Evolutionary conservation across 2,888 invertebrate species (phyloP).

Genomic region (Diabrotica balteata): DNA sequence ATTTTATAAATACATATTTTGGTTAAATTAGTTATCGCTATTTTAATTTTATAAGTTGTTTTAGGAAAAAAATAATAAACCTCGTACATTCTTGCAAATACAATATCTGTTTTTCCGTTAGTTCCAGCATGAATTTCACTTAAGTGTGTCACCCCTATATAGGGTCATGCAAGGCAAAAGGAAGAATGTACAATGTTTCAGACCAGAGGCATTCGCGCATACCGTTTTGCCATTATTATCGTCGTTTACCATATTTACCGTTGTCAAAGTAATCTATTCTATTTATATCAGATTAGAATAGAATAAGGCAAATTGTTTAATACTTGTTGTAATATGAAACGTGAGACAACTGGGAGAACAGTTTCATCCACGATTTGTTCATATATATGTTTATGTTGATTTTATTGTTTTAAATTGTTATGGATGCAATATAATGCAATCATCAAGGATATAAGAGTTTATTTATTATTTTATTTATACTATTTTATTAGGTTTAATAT

Average conservation of each 20-base stretch:
- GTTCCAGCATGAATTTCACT: background rate
- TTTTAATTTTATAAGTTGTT: no score
- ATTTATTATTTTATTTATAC: no score
- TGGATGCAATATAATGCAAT: background rate
- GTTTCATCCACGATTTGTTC: slow-evolving; percentile 21
- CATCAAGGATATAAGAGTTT: no score
- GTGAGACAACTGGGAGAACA: slow-evolving; percentile 22
- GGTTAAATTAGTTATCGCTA: no score
- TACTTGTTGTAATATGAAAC: slow-evolving; percentile 30
- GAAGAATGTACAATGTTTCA: slow-evolving; percentile 1
- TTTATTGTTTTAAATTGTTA: slow-evolving; percentile 12
- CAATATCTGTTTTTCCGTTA: background rate
- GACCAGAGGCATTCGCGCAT: slow-evolving; percentile 4
- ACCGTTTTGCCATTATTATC: slow-evolving; percentile 20
- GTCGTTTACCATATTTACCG: slow-evolving; percentile 30
- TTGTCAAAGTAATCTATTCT: slow-evolving; percentile 25
- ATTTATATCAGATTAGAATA: slow-evolving; percentile 18
- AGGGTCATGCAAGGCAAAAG: slow-evolving; percentile 1
- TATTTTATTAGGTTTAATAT: no score
- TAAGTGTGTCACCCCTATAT: slow-evolving; percentile 2
- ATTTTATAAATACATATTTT: no score
- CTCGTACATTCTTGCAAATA: background rate
- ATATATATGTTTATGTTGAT: slow-evolving; percentile 22
- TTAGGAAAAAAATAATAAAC: no score
- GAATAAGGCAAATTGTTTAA: slow-evolving; percentile 29